A percentile compares a stretch with the other conserved stretches of the same genome.
phyloP scores from a whole-genome alignment of 2,888 invertebrate species.

The Scaptomyza flava region DNA sequence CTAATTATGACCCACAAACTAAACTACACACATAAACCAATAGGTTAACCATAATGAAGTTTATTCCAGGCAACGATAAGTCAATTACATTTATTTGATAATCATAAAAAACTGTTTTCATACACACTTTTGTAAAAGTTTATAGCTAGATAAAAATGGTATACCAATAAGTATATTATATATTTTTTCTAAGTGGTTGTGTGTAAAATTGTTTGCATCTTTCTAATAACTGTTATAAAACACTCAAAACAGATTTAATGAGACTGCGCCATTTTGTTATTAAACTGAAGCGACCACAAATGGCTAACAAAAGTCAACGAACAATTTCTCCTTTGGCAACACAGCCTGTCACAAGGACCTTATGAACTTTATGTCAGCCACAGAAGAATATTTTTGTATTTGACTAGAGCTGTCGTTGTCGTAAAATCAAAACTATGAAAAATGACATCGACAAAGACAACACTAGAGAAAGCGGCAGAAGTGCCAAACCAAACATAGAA shows the following conservation, averaged over 20 bases:
- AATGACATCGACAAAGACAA: constrained; percentile 44
- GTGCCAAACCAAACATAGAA: constrained; percentile 8
- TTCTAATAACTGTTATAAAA: not conserved
- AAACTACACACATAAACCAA: not conserved
- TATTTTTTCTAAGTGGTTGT: not conserved
- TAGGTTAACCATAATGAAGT: not conserved
- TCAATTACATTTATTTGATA: not conserved
- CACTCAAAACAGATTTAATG: constrained; percentile 42
- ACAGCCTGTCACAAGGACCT: constrained; percentile 36
- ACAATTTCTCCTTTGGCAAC: constrained; percentile 1
- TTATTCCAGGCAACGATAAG: not conserved
- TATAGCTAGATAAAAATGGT: not conserved
- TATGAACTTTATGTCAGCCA: constrained; percentile 63
- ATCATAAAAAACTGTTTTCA: not conserved
- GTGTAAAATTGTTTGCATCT: not conserved
- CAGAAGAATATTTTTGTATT: constrained; percentile 52
- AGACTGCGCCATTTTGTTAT: constrained; percentile 50
- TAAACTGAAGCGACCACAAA: constrained; percentile 65
- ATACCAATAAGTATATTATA: not conserved
- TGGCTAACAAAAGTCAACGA: constrained; percentile 23
- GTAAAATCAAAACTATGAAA: constrained; percentile 78
- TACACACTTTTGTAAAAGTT: not conserved
- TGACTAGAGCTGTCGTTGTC: constrained; percentile 70
- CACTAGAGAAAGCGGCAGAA: constrained; percentile 7
- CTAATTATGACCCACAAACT: not conserved